These are phyloP conservation scores for Odontomyia ornata DNA, from an alignment of 2,888 invertebrate species.

Conservation along the genomic window DNA sequence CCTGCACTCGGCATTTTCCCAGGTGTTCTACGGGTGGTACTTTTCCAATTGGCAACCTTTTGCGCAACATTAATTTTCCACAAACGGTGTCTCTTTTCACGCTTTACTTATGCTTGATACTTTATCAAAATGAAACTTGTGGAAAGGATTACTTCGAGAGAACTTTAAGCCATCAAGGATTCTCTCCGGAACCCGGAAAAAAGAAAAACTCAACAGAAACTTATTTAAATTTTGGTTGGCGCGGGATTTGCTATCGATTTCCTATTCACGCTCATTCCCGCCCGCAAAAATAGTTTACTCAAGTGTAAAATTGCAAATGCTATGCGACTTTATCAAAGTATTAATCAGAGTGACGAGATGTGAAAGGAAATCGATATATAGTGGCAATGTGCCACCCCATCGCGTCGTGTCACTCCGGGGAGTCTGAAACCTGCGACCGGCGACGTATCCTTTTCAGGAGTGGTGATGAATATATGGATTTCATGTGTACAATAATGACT, in stretches of 20 bases:
- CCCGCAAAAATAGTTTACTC: conserved; percentile 32
- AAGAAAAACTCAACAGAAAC: not conserved
- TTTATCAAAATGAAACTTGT: not conserved
- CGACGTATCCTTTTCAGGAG: not conserved
- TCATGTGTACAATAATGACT: conserved; percentile 7
- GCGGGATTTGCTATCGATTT: conserved; percentile 21
- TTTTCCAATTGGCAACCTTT: not conserved
- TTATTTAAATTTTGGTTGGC: conserved; percentile 15
- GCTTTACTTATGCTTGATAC: not conserved
- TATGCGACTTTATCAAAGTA: conserved; percentile 31
- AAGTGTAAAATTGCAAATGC: conserved; percentile 40
- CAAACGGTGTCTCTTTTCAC: not conserved
- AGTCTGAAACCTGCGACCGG: not conserved
- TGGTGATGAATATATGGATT: conserved; percentile 1
- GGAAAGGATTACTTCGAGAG: not conserved
- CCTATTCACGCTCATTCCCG: not conserved
- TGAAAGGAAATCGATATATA: conserved; percentile 30
- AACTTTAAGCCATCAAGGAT: not conserved
- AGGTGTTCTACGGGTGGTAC: not conserved
- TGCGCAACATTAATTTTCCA: not conserved
- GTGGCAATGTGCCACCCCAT: conserved; percentile 3
- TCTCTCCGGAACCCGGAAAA: not conserved
- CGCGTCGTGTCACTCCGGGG: not conserved
- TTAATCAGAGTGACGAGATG: conserved; percentile 22
- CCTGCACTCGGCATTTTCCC: not conserved